Evolutionary conservation across 2,113 vertebrate genomes (phyloP), one percentile per base, ranked within the genome.

Genomic region (Lepisosteus osseus): DNA sequence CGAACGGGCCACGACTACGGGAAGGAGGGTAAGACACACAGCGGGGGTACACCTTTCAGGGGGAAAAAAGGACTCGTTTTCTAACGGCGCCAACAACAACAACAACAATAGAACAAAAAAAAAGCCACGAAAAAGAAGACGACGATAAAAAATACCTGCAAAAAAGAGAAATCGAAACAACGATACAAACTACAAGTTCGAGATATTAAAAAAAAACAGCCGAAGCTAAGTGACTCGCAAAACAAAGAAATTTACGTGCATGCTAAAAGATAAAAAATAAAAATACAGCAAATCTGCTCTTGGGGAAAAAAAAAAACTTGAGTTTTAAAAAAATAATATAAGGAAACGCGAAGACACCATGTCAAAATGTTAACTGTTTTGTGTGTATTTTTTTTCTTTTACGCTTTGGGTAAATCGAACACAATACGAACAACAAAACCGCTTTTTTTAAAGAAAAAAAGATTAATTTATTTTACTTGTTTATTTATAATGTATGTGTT

Each of bases 211-310:
- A 90, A 29, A 29, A 29, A 51, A 51, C 47, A 5, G 67, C 66
- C 47, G 82, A 89, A 85, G 83, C 82, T 83, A 84, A 85, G 85
- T 86, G 86, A 89, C 85, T 92, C 84, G 85, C 79, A 81, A 15
- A 82, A 81, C 85, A 88, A 89, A 89, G 80, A 88, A 89, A 89
- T 85, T 83, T 87, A 92, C 67, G 84, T 91, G 91, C 91, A 93
- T 93, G 91, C 89, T 89, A 89, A 85, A 83, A 86, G 90, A 88
- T 61, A 61, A 61, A 61, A 61, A 29, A 61, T 14, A 11, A 61
- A 65, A 45, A 87, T 87, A 86, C 88, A 88, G 87, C 84, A 85
- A 87, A 86, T 84, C 86, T 92, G 88, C 87, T 91, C 86, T 88
- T 86, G 84, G 86, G 77, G 29, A 1, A 29, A 29, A 29, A 29